Percentiles rank a stretch among this genome's conserved stretches.
phyloP scores from a whole-genome alignment of 2,888 invertebrate genomes.

The Petrolisthes cinctipes region DNA sequence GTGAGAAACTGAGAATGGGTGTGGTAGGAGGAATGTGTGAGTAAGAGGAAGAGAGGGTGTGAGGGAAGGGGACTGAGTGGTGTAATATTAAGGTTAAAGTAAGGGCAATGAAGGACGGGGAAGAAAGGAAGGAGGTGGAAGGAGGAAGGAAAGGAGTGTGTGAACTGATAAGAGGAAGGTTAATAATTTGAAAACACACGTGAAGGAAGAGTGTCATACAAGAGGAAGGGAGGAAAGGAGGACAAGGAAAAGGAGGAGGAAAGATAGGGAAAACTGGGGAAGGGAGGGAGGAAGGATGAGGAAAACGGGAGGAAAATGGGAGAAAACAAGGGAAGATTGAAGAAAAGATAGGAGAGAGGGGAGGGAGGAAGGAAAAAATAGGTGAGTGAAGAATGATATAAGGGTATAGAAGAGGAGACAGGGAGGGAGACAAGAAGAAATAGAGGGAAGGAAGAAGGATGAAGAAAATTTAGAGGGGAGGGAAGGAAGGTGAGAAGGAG shows the following conservation, averaged over 20 bases:
- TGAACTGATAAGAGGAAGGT: neutral
- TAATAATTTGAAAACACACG: neutral
- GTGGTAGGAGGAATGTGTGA: neutral
- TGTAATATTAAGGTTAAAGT: neutral
- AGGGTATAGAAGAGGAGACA: neutral
- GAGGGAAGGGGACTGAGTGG: neutral
- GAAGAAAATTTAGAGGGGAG: neutral
- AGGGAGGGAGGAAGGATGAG: neutral
- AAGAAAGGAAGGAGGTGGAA: neutral
- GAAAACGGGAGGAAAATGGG: neutral
- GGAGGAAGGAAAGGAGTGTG: neutral
- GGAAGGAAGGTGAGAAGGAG: neutral
- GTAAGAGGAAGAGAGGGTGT: neutral
- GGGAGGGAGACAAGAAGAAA: neutral
- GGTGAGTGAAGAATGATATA: neutral
- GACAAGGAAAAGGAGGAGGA: neutral
- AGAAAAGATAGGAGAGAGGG: neutral
- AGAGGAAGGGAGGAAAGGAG: neutral
- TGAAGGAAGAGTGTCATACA: neutral
- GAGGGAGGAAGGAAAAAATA: neutral
- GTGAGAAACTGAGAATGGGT: too few relatives aligned
- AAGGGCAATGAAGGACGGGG: neutral
- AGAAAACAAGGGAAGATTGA: neutral
- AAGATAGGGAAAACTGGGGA: neutral
- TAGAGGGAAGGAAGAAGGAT: neutral